Evolutionary conservation across 2,113 vertebrate species (phyloP).

Genomic region (Malurus cyaneus): DNA sequence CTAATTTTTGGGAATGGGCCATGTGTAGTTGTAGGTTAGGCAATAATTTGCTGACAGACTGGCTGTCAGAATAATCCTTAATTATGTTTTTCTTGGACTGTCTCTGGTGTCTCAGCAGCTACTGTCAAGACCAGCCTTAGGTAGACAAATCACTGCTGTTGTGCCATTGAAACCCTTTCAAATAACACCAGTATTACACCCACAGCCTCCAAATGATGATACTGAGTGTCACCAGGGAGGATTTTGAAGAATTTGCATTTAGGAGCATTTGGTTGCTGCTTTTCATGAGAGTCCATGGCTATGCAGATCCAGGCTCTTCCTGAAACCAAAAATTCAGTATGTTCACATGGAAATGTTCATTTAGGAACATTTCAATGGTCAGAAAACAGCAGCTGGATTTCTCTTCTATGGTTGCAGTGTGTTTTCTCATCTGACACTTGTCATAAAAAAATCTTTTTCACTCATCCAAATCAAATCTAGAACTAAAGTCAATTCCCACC

Average conservation of each 20-base stretch:
- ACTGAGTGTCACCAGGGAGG: not conserved
- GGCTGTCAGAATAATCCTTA: not conserved
- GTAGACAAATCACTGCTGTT: conserved; percentile 7
- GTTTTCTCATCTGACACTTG: not conserved
- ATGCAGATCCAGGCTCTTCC: not conserved
- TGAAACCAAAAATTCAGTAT: not conserved
- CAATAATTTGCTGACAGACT: conserved; percentile 5
- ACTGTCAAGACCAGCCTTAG: not conserved
- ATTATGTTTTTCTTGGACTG: conserved; percentile 9
- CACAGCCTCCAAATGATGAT: not conserved
- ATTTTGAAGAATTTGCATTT: not conserved
- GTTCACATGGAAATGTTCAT: not conserved
- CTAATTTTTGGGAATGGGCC: not conserved
- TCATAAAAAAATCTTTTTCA: not conserved
- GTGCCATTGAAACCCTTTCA: not conserved
- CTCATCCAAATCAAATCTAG: not conserved
- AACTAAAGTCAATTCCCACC: not conserved
- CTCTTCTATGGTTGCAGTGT: not conserved
- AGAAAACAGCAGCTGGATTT: not conserved
- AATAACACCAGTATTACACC: not conserved
- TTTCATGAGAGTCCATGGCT: not conserved
- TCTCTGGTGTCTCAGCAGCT: not conserved
- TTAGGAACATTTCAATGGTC: not conserved
- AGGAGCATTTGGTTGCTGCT: not conserved
- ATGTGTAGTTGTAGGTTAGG: not conserved